Base-by-base conservation (phyloP, 1,140 invertebrate species). In the Pinna nobilis region DNA sequence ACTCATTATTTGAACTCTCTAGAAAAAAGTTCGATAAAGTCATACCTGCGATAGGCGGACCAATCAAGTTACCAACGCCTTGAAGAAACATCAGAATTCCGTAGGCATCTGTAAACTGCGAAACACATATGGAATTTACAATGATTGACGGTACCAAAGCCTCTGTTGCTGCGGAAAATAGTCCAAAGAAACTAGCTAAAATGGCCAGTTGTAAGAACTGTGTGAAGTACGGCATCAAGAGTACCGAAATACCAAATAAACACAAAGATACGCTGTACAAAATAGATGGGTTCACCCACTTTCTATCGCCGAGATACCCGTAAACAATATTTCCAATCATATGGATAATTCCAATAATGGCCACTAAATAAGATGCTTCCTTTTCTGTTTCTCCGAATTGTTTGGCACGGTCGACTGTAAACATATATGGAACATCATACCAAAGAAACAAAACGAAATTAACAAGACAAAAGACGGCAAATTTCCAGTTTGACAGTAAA, bases 291-390 rank as follows among this genome's bases (percentile, higher is more conserved):
- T 85, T 84, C 4, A 76, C 70, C 23, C 93, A 94, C 0, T 74
- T 67, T 86, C 92, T 92, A 86, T 97, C 96, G 15, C 96, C 96
- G 47, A 94, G 91, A 92, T 94, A 96, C 32, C 96, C 96, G 49
- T 96, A 92, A 0, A 95, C 87, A 44, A 97, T 92, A 94, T 97
- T 90, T 1, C 86, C 96, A 57, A 89, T 25, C 5, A 85, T 89
- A 71, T 90, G 90, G 25, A 86, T 81, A 39, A 90, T 87, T 7
- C 91, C 98, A 85, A 99, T 98, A 60, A 97, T 94, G 3, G 97
- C 97, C 6, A 99, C 85, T 41, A 99, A 90, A 85, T 95, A 95
- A 1, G 97, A 94, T 0, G 97, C 96, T 74, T 93, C 90, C 4
- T 92, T 95, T 74, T 93, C n/a, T 1, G 30, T 18, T 13, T 84